Base-by-base conservation (phyloP, 1,140 invertebrate genomes). In the Ganaspis sp. region DNA sequence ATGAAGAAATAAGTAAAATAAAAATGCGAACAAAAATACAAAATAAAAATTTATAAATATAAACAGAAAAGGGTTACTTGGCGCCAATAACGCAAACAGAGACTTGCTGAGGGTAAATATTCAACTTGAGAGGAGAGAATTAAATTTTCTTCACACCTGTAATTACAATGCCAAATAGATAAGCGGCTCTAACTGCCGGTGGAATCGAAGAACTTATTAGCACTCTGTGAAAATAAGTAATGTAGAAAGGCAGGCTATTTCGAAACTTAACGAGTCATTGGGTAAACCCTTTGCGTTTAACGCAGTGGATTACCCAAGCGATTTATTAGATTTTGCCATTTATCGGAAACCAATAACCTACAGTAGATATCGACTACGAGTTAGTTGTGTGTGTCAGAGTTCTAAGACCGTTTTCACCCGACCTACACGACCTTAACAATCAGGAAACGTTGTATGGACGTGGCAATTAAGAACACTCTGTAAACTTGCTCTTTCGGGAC, bases 331-430 rank as follows among this genome's bases (percentile, higher is more conserved):
- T 64, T 64, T 64, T 34, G 9, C 58, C 58, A 64, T 64, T 34
- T 64, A 64, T 64, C 58, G 58, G 26, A 64, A 64, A 64, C 58
- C 26, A 64, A 64, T 64, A 64, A 64, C 58, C 58, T 64, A n/a
- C n/a, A 23, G 58, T 29, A 23, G 58, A 64, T 64, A 64, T 64
- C 58, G 58, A 64, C 15, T 29, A 29, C 23, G 15, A 4, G 21
- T 26, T 64, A 64, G 6, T 26, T 34, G 58, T 29, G 21, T 58
- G 6, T 58, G 21, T 58, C 8, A 29, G 15, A 64, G 58, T 64
- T 64, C 26, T 64, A 64, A 64, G 23, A 34, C 12, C 23, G n/a
- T 64, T 64, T n/a, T 64, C 58, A 34, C 58, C 29, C 23, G 58
- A 64, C 58, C 58, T 64, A 34, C 26, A 64, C 23, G 58, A 64